These are phyloP conservation scores for Scotopteryx bipunctaria DNA, from an alignment of 2,888 invertebrate species.

Conservation along the genomic window DNA sequence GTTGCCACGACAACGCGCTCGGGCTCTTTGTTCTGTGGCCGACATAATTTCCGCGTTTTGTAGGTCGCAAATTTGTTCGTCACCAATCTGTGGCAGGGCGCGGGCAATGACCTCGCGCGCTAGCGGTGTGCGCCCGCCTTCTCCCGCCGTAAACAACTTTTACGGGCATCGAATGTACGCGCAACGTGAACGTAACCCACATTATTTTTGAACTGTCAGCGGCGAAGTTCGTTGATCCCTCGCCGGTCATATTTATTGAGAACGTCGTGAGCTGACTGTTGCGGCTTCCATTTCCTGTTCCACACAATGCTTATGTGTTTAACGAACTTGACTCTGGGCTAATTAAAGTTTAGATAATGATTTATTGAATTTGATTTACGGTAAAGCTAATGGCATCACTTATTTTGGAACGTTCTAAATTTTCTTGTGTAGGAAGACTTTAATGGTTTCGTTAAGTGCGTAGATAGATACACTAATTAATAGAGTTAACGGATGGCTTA, in stretches of 20 bases:
- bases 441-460: constrained; percentile 10
- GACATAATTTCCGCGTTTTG: constrained; percentile 72
- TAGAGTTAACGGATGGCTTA: not conserved
- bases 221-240: constrained; percentile 77
- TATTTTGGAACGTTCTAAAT: constrained; percentile 30
- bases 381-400: constrained; percentile 32
- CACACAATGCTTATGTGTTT: constrained; percentile 48
- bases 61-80: constrained; percentile 81
- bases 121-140: constrained; percentile 56
- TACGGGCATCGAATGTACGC: constrained; percentile 80
- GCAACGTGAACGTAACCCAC: constrained; percentile 82
- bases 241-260: constrained; percentile 74
- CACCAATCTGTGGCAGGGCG: constrained; percentile 73
- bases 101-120: constrained; percentile 65
- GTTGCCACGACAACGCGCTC: constrained; percentile 44
- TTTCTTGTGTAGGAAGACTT: constrained; percentile 30
- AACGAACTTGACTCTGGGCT: constrained; percentile 54
- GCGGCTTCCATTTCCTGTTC: constrained; percentile 70
- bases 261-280: constrained; percentile 65
- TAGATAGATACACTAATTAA: constrained; percentile 9
- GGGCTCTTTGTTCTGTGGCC: constrained; percentile 73
- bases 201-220: constrained; percentile 83
- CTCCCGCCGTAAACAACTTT: constrained; percentile 77
- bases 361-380: constrained; percentile 38
- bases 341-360: constrained; percentile 34